Evolutionary conservation across 2,797 vertebrate species (phyloP), one percentile per base, ranked within the genome.

Genomic region (Onychomys leucogaster): DNA sequence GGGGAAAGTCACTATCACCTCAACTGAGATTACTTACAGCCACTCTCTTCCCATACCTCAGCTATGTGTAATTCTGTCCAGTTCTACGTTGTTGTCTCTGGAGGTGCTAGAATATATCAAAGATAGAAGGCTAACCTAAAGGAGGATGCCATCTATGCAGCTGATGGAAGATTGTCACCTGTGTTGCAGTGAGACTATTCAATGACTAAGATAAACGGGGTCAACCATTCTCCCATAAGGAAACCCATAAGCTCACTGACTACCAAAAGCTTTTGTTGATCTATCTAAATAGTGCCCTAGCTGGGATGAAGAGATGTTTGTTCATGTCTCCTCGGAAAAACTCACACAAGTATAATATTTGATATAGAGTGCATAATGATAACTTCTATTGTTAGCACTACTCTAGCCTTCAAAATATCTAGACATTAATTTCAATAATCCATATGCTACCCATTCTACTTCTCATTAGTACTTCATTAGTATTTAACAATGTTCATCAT

Each of bases 261-360:
- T n/a, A 80, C 49, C 49, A n/a, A 78, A 55, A 80, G 12, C 49
- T n/a, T 6, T 14, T 77, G 8, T 9, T 34, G 10, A 21, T 80
- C 32, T 80, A 34, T 21, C 49, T 52, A 52, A 80, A 11, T 21
- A 21, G 49, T 55, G 34, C 4, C 77, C 77, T n/a, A 37, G 2
- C 34, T 57, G 11, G 52, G 34, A 34, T 57, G 77, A 57, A 63
- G 6, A 84, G 37, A 63, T 19, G 17, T 43, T 63, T 63, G 57
- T 29, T 43, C 25, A 63, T 32, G 9, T 63, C 16, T 84, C 81
- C 29, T 5, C 16, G 5, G 41, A 84, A 84, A 83, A 63, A 46
- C 12, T 32, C 14, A 63, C 59, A 83, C 81, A 84, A 63, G 27
- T n/a, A 25, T 92, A 96, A n/a, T 57, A 57, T 80, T 94, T 90